Percentiles rank a stretch among this genome's conserved stretches.
Conservation (phyloP, 1,140 invertebrate genomes). For the Drosophila dunni region DNA sequence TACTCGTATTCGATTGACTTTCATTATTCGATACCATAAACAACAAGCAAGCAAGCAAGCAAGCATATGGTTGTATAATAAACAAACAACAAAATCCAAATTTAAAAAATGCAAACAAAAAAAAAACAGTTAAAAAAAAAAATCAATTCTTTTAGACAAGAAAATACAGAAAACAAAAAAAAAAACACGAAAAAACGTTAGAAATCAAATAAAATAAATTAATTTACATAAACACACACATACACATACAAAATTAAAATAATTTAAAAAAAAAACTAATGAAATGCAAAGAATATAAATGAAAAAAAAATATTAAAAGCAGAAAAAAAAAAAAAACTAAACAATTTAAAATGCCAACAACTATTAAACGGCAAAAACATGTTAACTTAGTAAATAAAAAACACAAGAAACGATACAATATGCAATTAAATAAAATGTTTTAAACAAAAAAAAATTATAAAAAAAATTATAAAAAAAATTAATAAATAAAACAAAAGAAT, state of each 20-base stretch:
- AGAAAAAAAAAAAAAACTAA: constrained; percentile 33
- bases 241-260: constrained; percentile 28
- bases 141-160: constrained; percentile 20
- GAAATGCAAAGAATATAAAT: constrained; percentile 24
- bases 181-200: constrained; percentile 27
- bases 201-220: constrained; percentile 14
- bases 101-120: constrained; percentile 17
- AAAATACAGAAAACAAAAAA: constrained; percentile 23
- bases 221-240: constrained; percentile 31
- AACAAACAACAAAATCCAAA: constrained; percentile 18
- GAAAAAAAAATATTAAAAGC: constrained; percentile 13
- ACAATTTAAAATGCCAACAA: constrained; percentile 53
- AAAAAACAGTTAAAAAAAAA: constrained; percentile 23
- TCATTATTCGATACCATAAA: background rate
- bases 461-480: constrained; percentile 11
- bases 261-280: constrained; percentile 12
- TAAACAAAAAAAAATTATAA: constrained; percentile 50
- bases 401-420: constrained; percentile 58
- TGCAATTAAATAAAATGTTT: constrained; percentile 69
- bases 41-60: constrained; percentile 7
- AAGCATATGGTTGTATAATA: constrained; percentile 50
- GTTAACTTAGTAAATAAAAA: constrained; percentile 68
- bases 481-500: background rate
- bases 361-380: constrained; percentile 54
- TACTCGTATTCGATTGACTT: constrained; percentile 25